Percentiles rank a stretch among this genome's conserved stretches.
These are phyloP conservation scores for Trachemys scripta DNA, from an alignment of 2,113 vertebrate species.

Conservation along the genomic window DNA sequence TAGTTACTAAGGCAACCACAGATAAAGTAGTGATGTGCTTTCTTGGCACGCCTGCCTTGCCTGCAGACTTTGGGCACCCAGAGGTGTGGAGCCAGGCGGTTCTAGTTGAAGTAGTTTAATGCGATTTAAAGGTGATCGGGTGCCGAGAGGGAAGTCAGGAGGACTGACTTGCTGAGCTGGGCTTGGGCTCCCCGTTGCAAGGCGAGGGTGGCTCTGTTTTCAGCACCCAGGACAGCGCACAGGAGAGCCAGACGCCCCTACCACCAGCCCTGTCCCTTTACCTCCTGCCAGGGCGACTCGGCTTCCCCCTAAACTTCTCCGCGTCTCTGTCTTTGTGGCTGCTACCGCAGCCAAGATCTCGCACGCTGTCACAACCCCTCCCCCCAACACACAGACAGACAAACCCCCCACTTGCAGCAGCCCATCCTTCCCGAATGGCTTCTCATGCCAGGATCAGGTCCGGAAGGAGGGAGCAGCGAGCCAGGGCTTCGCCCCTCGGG, in stretches of 20 bases:
- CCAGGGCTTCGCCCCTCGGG: background rate
- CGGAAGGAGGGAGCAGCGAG: background rate
- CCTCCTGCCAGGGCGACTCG: background rate
- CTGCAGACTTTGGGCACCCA: conserved; percentile 35
- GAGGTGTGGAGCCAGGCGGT: background rate
- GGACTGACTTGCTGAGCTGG: background rate
- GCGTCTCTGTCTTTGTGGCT: background rate
- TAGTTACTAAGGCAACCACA: conserved; percentile 84
- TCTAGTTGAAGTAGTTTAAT: conserved; percentile 22
- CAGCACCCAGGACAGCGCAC: conserved; percentile 81
- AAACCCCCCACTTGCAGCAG: background rate
- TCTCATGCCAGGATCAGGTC: background rate
- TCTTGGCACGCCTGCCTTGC: conserved; percentile 50
- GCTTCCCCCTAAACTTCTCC: conserved; percentile 45
- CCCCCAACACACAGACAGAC: background rate
- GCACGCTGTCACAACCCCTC: background rate
- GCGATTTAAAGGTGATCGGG: background rate
- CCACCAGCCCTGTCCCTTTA: background rate
- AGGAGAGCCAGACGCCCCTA: background rate
- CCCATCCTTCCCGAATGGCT: conserved; percentile 16
- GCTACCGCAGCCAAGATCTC: background rate
- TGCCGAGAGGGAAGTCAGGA: background rate
- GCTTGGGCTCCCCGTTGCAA: conserved; percentile 6
- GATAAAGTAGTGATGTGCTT: conserved; percentile 67
- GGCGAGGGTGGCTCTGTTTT: background rate